These are phyloP conservation scores for Oreohelix idahoensis DNA, from an alignment of 1,140 invertebrate species.

Conservation along the genomic window DNA sequence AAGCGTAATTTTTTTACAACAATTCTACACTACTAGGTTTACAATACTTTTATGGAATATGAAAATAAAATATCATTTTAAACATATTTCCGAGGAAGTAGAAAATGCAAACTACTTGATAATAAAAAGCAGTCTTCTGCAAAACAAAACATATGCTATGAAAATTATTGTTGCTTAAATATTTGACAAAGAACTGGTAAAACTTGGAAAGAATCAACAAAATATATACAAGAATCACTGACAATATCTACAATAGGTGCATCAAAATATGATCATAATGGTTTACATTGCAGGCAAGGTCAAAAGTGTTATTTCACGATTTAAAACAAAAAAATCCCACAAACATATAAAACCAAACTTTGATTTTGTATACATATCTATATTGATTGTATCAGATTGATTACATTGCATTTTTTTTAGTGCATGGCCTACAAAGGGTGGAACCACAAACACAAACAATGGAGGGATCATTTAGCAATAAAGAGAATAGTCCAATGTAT, in stretches of 20 bases:
- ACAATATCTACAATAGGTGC: slow-evolving; percentile 15
- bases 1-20: too few relatives aligned
- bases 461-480: neutral
- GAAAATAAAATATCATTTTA: too few relatives aligned
- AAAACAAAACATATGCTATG: too few relatives aligned
- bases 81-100: too few relatives aligned
- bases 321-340: neutral
- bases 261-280: neutral
- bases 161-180: neutral
- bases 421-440: neutral
- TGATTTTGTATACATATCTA: neutral
- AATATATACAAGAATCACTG: slow-evolving; percentile 2
- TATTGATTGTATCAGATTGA: neutral
- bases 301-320: neutral
- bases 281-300: neutral
- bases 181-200: neutral
- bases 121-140: too few relatives aligned
- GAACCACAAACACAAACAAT: neutral
- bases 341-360: neutral
- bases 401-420: neutral
- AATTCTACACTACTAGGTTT: too few relatives aligned
- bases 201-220: neutral
- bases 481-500: neutral
- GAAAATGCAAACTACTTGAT: too few relatives aligned
- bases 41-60: too few relatives aligned